phyloP scores from a whole-genome alignment of 2,113 vertebrate genomes.

The Grammomys dolichurus region DNA sequence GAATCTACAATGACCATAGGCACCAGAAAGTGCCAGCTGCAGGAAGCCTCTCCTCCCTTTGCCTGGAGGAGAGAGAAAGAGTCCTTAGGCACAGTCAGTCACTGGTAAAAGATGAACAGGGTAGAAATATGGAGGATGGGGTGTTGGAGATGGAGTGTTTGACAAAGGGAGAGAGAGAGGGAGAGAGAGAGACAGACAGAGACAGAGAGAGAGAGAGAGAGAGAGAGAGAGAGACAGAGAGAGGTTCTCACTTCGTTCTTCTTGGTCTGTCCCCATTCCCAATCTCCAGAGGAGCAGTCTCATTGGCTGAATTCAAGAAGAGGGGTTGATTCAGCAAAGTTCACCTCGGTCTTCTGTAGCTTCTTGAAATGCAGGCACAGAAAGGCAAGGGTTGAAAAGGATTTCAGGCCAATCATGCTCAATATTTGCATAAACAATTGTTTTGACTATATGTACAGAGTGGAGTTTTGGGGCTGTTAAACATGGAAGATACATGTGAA shows the following conservation, averaged over 20 bases:
- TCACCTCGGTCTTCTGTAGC: not conserved
- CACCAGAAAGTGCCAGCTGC: not conserved
- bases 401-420: not conserved
- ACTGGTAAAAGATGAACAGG: not conserved
- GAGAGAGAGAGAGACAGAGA: not conserved
- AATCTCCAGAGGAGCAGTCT: not conserved
- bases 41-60: not conserved
- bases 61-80: no score
- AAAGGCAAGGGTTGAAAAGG: not conserved
- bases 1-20: not conserved
- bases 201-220: not conserved
- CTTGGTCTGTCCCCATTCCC: not conserved
- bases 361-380: not conserved
- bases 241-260: not conserved
- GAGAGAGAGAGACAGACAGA: not conserved
- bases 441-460: not conserved
- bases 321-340: not conserved
- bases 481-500: not conserved
- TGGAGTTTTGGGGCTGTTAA: not conserved
- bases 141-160: not conserved
- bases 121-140: no score
- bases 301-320: not conserved
- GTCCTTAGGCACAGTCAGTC: not conserved
- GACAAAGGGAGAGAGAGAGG: not conserved
- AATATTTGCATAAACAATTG: not conserved